Conservation (phyloP, 1,140 invertebrate species). For the Scaptomyza hsui region DNA sequence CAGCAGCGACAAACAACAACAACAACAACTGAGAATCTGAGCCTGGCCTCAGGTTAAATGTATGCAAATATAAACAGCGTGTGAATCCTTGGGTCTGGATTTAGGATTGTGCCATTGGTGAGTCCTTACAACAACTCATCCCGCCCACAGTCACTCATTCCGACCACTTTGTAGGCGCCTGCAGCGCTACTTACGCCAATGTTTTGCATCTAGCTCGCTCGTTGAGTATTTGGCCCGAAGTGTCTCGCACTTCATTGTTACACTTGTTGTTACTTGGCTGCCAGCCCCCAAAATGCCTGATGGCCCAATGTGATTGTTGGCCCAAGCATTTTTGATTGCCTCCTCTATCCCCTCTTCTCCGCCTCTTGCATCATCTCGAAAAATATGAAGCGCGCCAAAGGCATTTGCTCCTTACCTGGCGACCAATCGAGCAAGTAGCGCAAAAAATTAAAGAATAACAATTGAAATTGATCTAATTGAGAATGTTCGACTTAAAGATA, state of each 20-base stretch:
- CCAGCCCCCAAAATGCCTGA: slow-evolving; percentile 6
- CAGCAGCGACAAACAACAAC: slow-evolving; percentile 13
- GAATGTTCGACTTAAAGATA: too few relatives aligned
- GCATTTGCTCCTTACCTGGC: background rate
- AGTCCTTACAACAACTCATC: background rate
- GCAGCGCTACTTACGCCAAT: slow-evolving; percentile 72
- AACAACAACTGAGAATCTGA: slow-evolving; percentile 22
- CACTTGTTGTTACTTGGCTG: slow-evolving; percentile 58
- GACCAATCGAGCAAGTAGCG: slow-evolving; percentile 61
- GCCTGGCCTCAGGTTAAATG: slow-evolving; percentile 71
- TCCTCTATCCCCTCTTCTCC: slow-evolving; percentile 11
- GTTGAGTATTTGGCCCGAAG: slow-evolving; percentile 49
- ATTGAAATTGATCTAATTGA: too few relatives aligned
- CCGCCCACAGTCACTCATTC: background rate
- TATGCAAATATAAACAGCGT: slow-evolving; percentile 80
- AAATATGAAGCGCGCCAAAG: background rate
- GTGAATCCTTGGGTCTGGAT: slow-evolving; percentile 48
- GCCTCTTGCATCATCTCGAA: slow-evolving; percentile 1
- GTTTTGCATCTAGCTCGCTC: slow-evolving; percentile 45
- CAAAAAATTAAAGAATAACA: slow-evolving; percentile 78
- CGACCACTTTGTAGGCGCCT: slow-evolving; percentile 53
- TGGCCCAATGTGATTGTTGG: slow-evolving; percentile 55
- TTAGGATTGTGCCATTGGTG: slow-evolving; percentile 5
- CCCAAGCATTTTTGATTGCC: slow-evolving; percentile 62
- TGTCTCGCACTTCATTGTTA: slow-evolving; percentile 71